These are phyloP conservation scores for Lissonota sp. DNA, from an alignment of 2,888 invertebrate genomes.

Conservation along the genomic window DNA sequence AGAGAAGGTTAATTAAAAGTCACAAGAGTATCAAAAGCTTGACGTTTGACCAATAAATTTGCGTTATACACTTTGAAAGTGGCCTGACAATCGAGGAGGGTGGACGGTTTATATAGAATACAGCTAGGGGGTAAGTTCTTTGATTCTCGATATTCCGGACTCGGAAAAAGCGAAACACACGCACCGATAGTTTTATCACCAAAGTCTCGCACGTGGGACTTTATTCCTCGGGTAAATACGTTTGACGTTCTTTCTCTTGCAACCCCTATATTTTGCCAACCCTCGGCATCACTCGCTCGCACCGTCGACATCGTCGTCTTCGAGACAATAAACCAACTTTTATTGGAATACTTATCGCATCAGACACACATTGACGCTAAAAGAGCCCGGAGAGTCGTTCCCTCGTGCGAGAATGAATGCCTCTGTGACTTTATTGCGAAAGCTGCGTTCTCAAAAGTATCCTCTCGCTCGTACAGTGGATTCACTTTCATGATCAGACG, in stretches of 20 bases:
- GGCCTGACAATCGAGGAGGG: no score
- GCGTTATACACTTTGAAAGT: slow-evolving; percentile 68
- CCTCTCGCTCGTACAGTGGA: not conserved
- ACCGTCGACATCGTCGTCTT: not conserved
- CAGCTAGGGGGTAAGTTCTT: not conserved
- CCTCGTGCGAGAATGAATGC: slow-evolving; percentile 56
- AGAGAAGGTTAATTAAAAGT: slow-evolving; percentile 64
- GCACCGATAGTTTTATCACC: slow-evolving; percentile 69
- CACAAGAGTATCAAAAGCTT: slow-evolving; percentile 56
- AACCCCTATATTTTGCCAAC: slow-evolving; percentile 1
- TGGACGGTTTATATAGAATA: slow-evolving; percentile 13
- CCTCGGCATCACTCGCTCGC: slow-evolving; percentile 1
- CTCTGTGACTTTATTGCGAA: slow-evolving; percentile 68
- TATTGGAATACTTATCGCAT: slow-evolving; percentile 75
- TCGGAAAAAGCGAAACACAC: slow-evolving; percentile 41
- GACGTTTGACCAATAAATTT: slow-evolving; percentile 68
- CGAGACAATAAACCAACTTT: slow-evolving; percentile 73
- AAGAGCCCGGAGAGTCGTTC: slow-evolving; percentile 59
- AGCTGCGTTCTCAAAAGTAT: slow-evolving; percentile 4
- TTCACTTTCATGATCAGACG: slow-evolving; percentile 5
- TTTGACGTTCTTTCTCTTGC: slow-evolving; percentile 50
- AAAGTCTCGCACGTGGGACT: slow-evolving; percentile 55
- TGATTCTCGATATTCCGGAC: slow-evolving; percentile 66
- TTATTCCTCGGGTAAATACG: slow-evolving; percentile 69
- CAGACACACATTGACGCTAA: slow-evolving; percentile 70